phyloP scores from a whole-genome alignment of 35 echinoderm and acorn worm species.

The Ophiothrix spiculata region DNA sequence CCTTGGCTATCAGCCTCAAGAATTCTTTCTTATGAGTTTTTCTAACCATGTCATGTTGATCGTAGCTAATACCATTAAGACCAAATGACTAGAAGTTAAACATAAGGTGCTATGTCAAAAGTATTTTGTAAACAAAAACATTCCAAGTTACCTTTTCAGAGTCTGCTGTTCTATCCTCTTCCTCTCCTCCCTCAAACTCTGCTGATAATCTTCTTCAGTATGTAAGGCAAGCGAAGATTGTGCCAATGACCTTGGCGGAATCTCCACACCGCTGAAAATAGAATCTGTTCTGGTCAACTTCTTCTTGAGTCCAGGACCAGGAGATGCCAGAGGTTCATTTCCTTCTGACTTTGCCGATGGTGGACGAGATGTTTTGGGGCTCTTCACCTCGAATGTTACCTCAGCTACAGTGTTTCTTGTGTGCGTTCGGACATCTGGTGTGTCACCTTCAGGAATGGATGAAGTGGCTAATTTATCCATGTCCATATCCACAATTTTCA shows the following conservation, averaged over 20 bases:
- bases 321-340: neutral
- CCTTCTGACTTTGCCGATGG: constrained; percentile 20
- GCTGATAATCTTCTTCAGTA: constrained; percentile 88
- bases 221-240: constrained; percentile 56
- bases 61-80: neutral
- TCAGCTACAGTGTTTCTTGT: neutral
- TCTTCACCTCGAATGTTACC: neutral
- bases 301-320: too few species aligned
- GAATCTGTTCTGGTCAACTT: neutral
- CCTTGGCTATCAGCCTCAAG: too few species aligned
- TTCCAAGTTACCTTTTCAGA: constrained; percentile 87
- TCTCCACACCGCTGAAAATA: neutral
- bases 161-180: constrained; percentile 69
- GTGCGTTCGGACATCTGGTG: neutral
- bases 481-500: constrained; percentile 43
- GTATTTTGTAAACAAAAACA: too few species aligned
- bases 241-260: constrained; percentile 27
- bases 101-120: too few species aligned
- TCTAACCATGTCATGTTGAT: neutral
- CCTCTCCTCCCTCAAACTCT: constrained; percentile 79
- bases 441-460: neutral
- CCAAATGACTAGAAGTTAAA: too few species aligned
- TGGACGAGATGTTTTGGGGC: neutral
- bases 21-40: too few species aligned
- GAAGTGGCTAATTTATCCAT: constrained; percentile 35